These are phyloP conservation scores for Lagorchestes hirsutus DNA, from an alignment of 2,797 vertebrate genomes.

Conservation along the genomic window DNA sequence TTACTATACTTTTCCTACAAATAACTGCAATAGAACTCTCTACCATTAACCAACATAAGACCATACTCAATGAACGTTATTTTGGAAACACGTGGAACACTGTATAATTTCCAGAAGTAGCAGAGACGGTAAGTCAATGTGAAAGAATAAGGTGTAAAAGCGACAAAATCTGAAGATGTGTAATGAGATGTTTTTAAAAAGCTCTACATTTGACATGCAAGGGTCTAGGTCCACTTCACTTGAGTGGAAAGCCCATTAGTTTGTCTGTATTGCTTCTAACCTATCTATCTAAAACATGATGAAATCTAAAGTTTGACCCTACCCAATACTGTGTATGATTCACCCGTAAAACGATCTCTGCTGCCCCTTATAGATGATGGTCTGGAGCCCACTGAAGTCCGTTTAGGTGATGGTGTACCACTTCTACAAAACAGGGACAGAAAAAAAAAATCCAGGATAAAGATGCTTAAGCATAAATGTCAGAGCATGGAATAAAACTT, in stretches of 20 bases:
- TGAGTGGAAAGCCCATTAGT: neutral
- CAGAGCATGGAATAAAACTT: constrained; percentile 33
- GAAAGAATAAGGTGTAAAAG: neutral
- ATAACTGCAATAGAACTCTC: constrained; percentile 44
- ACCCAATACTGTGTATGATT: constrained; percentile 97
- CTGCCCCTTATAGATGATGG: constrained; percentile 86
- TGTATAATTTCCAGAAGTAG: constrained; percentile 19
- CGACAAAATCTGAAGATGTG: constrained; percentile 1
- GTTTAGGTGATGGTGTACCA: constrained; percentile 92
- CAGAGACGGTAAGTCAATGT: constrained; percentile 33
- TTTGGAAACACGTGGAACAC: neutral
- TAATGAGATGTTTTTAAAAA: neutral
- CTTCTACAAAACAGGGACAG: constrained; percentile 87
- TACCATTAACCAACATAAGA: neutral
- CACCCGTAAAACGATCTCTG: constrained; percentile 94
- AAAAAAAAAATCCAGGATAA: constrained; percentile 49
- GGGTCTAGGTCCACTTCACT: neutral
- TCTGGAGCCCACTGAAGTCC: constrained; percentile 84
- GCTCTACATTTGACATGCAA: constrained; percentile 1
- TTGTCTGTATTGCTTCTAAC: neutral
- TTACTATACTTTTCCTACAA: constrained; percentile 35
- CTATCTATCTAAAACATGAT: constrained; percentile 12
- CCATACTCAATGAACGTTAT: neutral
- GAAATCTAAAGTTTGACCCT: constrained; percentile 68
- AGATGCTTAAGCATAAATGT: constrained; percentile 52